Conservation (phyloP, 2,113 vertebrate genomes). For the Pangasianodon hypophthalmus region DNA sequence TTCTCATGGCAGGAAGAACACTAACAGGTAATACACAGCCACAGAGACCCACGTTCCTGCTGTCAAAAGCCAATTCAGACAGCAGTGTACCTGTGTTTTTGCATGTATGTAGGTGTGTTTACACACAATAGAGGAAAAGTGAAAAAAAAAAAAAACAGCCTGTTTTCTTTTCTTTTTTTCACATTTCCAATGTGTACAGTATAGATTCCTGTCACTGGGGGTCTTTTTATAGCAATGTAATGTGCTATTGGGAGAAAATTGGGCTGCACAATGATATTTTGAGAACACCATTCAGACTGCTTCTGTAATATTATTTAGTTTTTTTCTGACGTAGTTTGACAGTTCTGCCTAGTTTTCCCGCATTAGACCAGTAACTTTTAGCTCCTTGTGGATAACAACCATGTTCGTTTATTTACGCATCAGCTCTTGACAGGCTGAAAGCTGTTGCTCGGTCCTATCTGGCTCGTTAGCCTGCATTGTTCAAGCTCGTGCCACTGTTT, state of each 20-base stretch:
- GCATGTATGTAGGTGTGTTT: neutral
- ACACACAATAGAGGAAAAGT: slow-evolving; percentile 15
- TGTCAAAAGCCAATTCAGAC: neutral
- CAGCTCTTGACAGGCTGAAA: slow-evolving; percentile 55
- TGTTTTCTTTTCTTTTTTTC: neutral
- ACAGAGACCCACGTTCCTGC: neutral
- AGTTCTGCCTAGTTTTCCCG: slow-evolving; percentile 5
- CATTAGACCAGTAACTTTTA: slow-evolving; percentile 14
- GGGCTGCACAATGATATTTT: slow-evolving; percentile 23
- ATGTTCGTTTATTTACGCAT: slow-evolving; percentile 61
- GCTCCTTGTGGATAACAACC: slow-evolving; percentile 45
- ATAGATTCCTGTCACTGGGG: slow-evolving; percentile 7
- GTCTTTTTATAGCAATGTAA: slow-evolving; percentile 19
- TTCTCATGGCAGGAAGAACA: neutral
- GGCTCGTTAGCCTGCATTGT: slow-evolving; percentile 62
- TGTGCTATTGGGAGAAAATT: slow-evolving; percentile 1
- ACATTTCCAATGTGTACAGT: slow-evolving; percentile 29
- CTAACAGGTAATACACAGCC: slow-evolving; percentile 3
- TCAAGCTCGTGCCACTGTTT: slow-evolving; percentile 53
- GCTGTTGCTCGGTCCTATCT: slow-evolving; percentile 39
- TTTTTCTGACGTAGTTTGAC: slow-evolving; percentile 12
- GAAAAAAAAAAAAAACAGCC: neutral
- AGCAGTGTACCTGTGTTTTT: neutral
- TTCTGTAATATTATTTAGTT: slow-evolving; percentile 17
- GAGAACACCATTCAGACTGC: neutral